Conservation (phyloP, 2,113 vertebrate genomes). For the Pan troglodytes region NHGRI_mPanTro3-v2.1_pri NC_072411.2:39477501-39478000, state of each 20-base stretch:
- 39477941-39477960: constrained; percentile 73
- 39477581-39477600: not conserved
- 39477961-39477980: constrained; percentile 54
- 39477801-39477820: constrained; percentile 65
- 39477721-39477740: not conserved
- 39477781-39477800: constrained; percentile 66
- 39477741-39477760: constrained; percentile 49
- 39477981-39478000: constrained; percentile 58
- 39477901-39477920: constrained; percentile 74
- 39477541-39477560: not conserved
- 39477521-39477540: not conserved
- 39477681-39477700: not conserved
- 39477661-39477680: not conserved
- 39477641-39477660: not conserved
- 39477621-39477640: not conserved
- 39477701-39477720: constrained; percentile 16
- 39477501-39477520: not conserved
- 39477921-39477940: constrained; percentile 68
- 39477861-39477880: constrained; percentile 60
- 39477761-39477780: constrained; percentile 36
- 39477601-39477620: not conserved
- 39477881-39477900: constrained; percentile 71
- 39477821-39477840: constrained; percentile 52
- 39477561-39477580: not conserved
- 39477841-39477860: constrained; percentile 47